Percentiles rank a stretch among this genome's conserved stretches.
These are phyloP conservation scores for Phyllostomus hastatus DNA, from an alignment of 2,113 vertebrate species.

Conservation along the genomic window DNA sequence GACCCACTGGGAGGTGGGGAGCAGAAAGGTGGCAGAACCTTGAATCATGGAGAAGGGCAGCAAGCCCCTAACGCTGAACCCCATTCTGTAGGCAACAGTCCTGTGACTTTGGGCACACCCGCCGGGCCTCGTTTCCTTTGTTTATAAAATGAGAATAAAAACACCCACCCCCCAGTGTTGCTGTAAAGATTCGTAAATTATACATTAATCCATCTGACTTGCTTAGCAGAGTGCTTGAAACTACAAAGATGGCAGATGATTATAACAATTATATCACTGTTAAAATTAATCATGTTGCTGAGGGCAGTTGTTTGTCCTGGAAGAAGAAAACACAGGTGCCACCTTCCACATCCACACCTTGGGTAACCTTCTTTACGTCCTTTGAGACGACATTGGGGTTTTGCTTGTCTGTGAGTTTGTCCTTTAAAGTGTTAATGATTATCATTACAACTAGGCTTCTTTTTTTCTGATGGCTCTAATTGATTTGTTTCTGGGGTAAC, in stretches of 20 bases:
- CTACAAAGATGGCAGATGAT: background rate
- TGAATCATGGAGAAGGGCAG: background rate
- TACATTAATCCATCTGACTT: background rate
- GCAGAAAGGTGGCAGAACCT: background rate
- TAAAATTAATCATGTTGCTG: background rate
- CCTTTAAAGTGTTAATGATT: background rate
- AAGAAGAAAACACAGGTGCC: background rate
- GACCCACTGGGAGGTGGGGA: background rate
- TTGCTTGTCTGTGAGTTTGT: background rate
- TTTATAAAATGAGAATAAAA: background rate
- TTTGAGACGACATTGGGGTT: background rate
- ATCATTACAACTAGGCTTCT: background rate
- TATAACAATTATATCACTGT: background rate
- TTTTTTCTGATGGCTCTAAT: background rate
- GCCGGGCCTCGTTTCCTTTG: background rate
- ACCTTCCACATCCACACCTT: too few relatives aligned
- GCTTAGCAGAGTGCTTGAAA: background rate
- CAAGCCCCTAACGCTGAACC: background rate
- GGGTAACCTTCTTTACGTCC: background rate
- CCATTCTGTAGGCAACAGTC: background rate
- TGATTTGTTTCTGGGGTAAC: background rate
- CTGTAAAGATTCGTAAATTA: background rate
- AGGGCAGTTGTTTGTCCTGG: background rate
- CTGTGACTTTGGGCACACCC: background rate
- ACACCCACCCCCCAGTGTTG: too few relatives aligned